phyloP scores from a whole-genome alignment of 2,113 vertebrate genomes.

The Tyto alba region DNA sequence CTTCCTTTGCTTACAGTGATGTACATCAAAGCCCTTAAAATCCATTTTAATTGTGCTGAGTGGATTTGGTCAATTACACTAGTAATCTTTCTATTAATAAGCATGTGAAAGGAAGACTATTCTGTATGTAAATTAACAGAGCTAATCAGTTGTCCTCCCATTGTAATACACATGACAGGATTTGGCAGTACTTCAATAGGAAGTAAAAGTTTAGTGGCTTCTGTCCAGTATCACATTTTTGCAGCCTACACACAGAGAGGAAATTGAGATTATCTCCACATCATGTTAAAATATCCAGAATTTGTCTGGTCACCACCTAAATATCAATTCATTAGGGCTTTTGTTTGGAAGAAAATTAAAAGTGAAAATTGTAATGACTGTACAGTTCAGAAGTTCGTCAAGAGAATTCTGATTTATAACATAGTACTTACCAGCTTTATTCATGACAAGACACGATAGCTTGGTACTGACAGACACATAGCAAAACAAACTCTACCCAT shows the following conservation, averaged over 20 bases:
- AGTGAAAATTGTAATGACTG: neutral
- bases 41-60: slow-evolving; percentile 48
- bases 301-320: neutral
- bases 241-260: neutral
- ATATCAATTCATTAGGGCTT: neutral
- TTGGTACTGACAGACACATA: neutral
- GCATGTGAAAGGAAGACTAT: slow-evolving; percentile 22
- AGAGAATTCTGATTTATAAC: neutral
- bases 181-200: neutral
- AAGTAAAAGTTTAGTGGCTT: neutral
- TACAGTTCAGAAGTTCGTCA: neutral
- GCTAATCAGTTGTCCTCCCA: neutral
- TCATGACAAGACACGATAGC: neutral
- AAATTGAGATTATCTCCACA: neutral
- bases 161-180: neutral
- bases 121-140: slow-evolving; percentile 43
- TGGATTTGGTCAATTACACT: slow-evolving; percentile 56
- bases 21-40: slow-evolving; percentile 51
- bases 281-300: neutral
- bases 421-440: neutral
- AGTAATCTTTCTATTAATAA: slow-evolving; percentile 50
- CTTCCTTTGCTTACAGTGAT: slow-evolving; percentile 26
- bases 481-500: neutral
- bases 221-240: neutral
- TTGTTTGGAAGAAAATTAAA: neutral